Percentiles rank a stretch among this genome's conserved stretches.
These are phyloP conservation scores for Passer montanus DNA, from an alignment of 2,113 vertebrate species.

Conservation along the genomic window DNA sequence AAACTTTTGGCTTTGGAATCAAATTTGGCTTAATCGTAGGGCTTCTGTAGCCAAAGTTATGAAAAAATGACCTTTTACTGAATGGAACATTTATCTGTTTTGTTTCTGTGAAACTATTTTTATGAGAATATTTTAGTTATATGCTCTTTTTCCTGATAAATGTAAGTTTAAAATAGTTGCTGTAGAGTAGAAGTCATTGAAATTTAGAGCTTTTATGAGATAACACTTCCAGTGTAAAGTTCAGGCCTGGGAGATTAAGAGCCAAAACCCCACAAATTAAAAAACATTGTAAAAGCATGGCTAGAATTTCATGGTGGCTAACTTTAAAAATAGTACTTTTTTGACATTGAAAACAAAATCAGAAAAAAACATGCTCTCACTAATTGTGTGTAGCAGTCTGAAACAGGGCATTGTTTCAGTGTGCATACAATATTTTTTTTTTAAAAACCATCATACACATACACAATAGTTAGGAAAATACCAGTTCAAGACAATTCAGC, in stretches of 20 bases:
- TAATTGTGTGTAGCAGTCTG: slow-evolving; percentile 66
- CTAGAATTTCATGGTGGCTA: slow-evolving; percentile 54
- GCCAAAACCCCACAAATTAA: not conserved
- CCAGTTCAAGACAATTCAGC: slow-evolving; percentile 63
- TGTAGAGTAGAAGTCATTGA: not conserved
- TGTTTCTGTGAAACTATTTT: slow-evolving; percentile 59
- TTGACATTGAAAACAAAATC: slow-evolving; percentile 61
- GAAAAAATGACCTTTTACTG: slow-evolving; percentile 60
- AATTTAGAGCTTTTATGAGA: slow-evolving; percentile 45
- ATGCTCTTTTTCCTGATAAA: slow-evolving; percentile 23
- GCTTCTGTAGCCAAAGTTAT: slow-evolving; percentile 65
- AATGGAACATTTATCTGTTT: slow-evolving; percentile 59
- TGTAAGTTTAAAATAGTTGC: slow-evolving; percentile 42
- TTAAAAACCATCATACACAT: slow-evolving; percentile 28
- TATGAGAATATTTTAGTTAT: slow-evolving; percentile 49
- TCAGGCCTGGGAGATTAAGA: not conserved
- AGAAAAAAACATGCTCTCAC: slow-evolving; percentile 46
- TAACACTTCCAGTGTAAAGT: slow-evolving; percentile 30
- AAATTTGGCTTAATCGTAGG: slow-evolving; percentile 30
- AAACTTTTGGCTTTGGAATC: slow-evolving; percentile 42
- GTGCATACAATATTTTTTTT: slow-evolving; percentile 48
- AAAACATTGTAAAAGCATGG: slow-evolving; percentile 42
- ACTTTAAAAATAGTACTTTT: slow-evolving; percentile 67
- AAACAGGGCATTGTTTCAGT: slow-evolving; percentile 58
- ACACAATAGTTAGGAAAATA: slow-evolving; percentile 71